These are phyloP conservation scores for Prunella strophiata DNA, from an alignment of 2,797 vertebrate genomes.

Conservation along the genomic window DNA sequence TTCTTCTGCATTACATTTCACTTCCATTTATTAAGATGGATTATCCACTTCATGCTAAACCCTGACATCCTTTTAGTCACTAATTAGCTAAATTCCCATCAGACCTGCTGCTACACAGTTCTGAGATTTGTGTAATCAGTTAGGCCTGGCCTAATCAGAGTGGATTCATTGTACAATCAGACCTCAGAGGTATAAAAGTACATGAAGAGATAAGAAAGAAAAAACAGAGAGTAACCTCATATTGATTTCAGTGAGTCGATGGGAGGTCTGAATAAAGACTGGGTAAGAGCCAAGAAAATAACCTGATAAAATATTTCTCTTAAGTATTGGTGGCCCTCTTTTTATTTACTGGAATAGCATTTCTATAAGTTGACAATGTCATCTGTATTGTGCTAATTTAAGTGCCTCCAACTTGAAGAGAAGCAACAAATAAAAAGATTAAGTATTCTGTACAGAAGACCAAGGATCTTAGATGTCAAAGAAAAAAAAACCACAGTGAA, in stretches of 20 bases:
- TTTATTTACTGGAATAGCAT: neutral
- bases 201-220: neutral
- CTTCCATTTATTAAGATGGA: neutral
- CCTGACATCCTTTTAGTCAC: neutral
- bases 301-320: neutral
- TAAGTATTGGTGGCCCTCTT: neutral
- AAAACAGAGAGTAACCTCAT: neutral
- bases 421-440: neutral
- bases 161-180: neutral
- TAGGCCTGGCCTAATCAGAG: neutral
- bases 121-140: neutral
- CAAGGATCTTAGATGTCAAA: neutral
- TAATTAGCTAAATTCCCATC: constrained; percentile 34
- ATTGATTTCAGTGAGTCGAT: neutral
- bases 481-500: neutral
- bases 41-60: constrained; percentile 27
- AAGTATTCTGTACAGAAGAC: neutral
- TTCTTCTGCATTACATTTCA: neutral
- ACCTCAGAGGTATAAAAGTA: neutral
- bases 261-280: neutral
- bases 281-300: neutral
- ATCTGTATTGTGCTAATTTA: neutral
- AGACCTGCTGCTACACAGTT: neutral
- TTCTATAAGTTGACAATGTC: neutral
- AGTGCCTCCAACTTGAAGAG: neutral